Base-by-base conservation (phyloP, 2,113 vertebrate genomes). In the Xiphorhynchus elegans region DNA sequence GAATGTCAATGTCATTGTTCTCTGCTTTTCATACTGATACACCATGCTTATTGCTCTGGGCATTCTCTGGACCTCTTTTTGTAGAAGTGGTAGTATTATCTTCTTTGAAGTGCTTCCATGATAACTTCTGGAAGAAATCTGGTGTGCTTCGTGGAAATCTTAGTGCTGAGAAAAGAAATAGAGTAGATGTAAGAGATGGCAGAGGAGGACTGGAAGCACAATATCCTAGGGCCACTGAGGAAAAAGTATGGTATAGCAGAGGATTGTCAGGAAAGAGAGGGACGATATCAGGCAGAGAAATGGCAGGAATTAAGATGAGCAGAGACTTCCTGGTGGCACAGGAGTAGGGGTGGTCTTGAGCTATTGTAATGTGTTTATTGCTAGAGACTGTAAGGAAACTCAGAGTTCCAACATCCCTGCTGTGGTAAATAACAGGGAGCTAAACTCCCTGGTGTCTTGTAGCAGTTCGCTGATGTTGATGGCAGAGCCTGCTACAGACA, bases 241-340 rank as follows among this genome's bases (percentile, higher is more conserved):
- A 60, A 70, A 63, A 89, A 46, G 3, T 39, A 46, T 24, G 23
- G 4, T 9, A 50, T 33, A 33, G 4, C 10, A 68, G 35, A 75
- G 3, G 8, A 24, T 3, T 0, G 3, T 4, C 3, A 62, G 44
- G 44, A 19, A 72, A 33, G 29, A 77, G 6, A 52, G 8, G 10
- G 37, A 47, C 8, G 9, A 55, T 33, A 50, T 6, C 11, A 70
- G 11, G 8, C 1, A 53, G 16, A 81, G 33, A 50, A 50, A 78
- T 18, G 10, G 2, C 11, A 73, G 37, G 33, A 69, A 68, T 50
- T 42, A 75, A 67, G 28, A n/a, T 35, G 25, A 87, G 29, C 14
- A 35, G 50, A n/a, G 13, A 40, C 19, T 24, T 19, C 15, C 6
- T 73, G 17, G 10, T 39, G 9, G 6, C 39, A 74, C 13, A 47